Evolutionary conservation across 1,140 invertebrate species (phyloP).

Genomic region (Euwallacea fornicatus): DNA sequence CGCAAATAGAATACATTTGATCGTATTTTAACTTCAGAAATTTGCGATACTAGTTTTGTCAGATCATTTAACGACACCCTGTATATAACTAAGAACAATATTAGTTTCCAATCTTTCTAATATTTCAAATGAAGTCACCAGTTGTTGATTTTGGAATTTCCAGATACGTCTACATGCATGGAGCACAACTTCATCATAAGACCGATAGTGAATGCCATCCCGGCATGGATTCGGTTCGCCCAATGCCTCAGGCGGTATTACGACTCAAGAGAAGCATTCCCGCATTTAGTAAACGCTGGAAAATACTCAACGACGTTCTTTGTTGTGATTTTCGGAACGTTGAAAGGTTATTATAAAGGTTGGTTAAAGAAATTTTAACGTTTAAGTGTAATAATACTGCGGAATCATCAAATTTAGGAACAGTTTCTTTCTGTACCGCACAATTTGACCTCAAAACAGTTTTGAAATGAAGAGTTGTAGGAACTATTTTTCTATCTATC

Average conservation of each 20-base stretch:
- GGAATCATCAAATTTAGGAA: background rate
- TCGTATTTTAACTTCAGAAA: no score
- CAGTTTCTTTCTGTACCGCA: background rate
- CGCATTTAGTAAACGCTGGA: conserved; percentile 95
- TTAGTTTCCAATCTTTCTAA: no score
- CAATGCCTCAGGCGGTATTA: conserved; percentile 95
- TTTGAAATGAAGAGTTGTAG: no score
- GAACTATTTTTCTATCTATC: no score
- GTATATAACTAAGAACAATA: no score
- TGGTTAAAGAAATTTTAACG: no score
- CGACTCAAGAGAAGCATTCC: conserved; percentile 87
- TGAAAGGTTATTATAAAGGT: conserved; percentile 56
- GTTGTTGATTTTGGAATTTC: conserved; percentile 13
- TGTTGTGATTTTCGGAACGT: conserved; percentile 83
- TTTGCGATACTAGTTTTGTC: no score
- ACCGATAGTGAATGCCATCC: conserved; percentile 72
- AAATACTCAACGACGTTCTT: conserved; percentile 99
- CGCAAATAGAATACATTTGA: no score
- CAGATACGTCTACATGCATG: conserved; percentile 55
- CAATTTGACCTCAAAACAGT: no score
- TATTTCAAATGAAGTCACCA: no score
- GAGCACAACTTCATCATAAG: conserved; percentile 56
- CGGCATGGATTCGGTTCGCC: conserved; percentile 92
- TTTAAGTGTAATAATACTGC: no score
- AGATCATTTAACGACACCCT: no score